Conservation (phyloP, 2,113 vertebrate genomes). For the Chaetops frenatus region DNA sequence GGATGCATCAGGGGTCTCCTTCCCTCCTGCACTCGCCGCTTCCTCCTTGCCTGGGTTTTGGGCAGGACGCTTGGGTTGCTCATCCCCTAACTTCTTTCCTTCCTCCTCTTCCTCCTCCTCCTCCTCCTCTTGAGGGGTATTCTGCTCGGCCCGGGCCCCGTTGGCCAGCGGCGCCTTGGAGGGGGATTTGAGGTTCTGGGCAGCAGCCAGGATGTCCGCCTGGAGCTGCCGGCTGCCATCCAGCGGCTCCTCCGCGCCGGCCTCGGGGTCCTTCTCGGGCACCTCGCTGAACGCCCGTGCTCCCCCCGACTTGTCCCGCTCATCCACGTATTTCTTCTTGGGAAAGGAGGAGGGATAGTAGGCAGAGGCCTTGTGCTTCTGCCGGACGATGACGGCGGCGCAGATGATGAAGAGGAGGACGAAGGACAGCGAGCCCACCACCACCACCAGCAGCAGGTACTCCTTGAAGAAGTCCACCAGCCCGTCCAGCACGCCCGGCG, state of each 20-base stretch:
- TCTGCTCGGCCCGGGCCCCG: constrained; percentile 19
- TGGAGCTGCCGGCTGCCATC: constrained; percentile 80
- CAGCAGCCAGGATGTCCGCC: constrained; percentile 75
- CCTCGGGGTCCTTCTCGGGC: constrained; percentile 61
- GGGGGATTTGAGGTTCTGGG: constrained; percentile 82
- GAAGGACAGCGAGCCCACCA: constrained; percentile 85
- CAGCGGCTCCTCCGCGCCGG: constrained; percentile 54
- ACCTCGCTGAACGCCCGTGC: constrained; percentile 71
- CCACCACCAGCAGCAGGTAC: constrained; percentile 85
- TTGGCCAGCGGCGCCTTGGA: constrained; percentile 65
- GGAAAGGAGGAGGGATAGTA: constrained; percentile 89
- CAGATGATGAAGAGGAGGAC: constrained; percentile 90
- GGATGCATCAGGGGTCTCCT: rapidly evolving
- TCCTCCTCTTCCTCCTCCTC: not conserved
- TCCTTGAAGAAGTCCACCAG: constrained; percentile 88
- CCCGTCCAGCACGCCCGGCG: constrained; percentile 72
- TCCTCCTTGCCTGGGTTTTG: rapidly evolving
- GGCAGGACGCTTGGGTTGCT: not conserved
- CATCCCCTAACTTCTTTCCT: not conserved
- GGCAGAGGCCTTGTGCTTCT: constrained; percentile 88
- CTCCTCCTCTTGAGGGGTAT: not conserved
- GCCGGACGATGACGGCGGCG: constrained; percentile 84
- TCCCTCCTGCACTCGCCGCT: rapidly evolving
- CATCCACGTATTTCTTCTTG: constrained; percentile 79
- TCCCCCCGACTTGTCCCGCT: constrained; percentile 69